These are phyloP conservation scores for Serilophus lunatus DNA, from an alignment of 2,113 vertebrate species.

Conservation along the genomic window DNA sequence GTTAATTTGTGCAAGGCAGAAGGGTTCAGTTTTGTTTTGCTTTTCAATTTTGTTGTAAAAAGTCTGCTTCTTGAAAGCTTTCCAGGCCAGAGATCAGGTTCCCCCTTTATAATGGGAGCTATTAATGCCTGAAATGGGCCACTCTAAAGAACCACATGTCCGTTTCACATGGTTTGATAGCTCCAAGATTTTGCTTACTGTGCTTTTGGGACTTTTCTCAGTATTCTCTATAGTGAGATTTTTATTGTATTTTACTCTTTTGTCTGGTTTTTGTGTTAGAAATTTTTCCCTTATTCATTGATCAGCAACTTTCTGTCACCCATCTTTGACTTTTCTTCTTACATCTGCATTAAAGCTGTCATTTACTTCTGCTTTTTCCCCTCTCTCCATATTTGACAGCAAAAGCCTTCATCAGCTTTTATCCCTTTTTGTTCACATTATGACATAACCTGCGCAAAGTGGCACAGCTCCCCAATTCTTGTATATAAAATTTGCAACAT, in stretches of 20 bases:
- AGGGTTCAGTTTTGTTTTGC: conserved; percentile 51
- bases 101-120: conserved; percentile 59
- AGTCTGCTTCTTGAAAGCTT: conserved; percentile 63
- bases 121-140: conserved; percentile 60
- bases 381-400: conserved; percentile 81
- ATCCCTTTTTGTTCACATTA: conserved; percentile 84
- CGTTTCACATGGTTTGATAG: conserved; percentile 78
- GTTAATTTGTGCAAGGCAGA: conserved; percentile 26
- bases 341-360: conserved; percentile 85
- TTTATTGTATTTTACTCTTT: conserved; percentile 86
- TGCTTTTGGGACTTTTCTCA: conserved; percentile 82
- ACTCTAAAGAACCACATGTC: conserved; percentile 74
- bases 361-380: conserved; percentile 76
- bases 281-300: conserved; percentile 83
- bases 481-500: conserved; percentile 92
- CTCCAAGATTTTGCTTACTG: conserved; percentile 84
- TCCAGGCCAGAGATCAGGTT: conserved; percentile 50
- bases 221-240: conserved; percentile 83
- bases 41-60: conserved; percentile 58
- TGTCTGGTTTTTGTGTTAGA: conserved; percentile 82
- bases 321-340: conserved; percentile 84
- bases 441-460: conserved; percentile 89
- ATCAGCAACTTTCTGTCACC: conserved; percentile 85
- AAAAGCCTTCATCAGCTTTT: conserved; percentile 79
- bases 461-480: conserved; percentile 82